Base-by-base conservation (phyloP, 1,140 invertebrate genomes). In the Drosophila subobscura region DNA sequence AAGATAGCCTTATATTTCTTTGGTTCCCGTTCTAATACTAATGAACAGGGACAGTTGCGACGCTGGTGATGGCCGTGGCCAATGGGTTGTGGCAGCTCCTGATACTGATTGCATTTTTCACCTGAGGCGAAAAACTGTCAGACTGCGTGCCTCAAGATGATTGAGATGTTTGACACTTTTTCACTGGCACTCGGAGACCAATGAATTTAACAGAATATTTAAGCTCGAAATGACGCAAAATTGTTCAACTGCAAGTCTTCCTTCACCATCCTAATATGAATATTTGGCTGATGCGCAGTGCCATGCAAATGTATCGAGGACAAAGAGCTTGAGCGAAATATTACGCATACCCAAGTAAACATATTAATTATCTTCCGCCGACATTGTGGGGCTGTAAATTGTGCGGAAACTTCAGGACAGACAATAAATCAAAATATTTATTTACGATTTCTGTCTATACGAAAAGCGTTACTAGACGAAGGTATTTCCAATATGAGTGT, bases 61-160 rank as follows among this genome's bases (percentile, higher is more conserved):
- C 40, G 7, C 37, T 55, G 52, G 55, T 44, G 29, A 49, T 60
- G 58, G 16, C 46, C 47, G 27, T 67, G 57, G 47, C 46, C 66
- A 64, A 20, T 57, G 29, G 33, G 33, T 4, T 12, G 10, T 37
- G 57, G 47, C 56, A 72, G 54, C 55, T 72, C 53, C 47, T 66
- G 67, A 72, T 80, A 80, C 80, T 80, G 77, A 80, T 80, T 80
- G 54, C 57, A 80, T 74, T 79, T 72, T 71, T 56, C 55, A 45
- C 47, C 58, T 53, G 56, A 55, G 55, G 67, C 16, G 41, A 71
- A 7, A 72, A 50, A 29, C 72, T 75, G 72, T 72, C 40, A 51
- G 52, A 65, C 41, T 72, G 49, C 44, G 58, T 74, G 47, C 27
- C 12, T 44, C 12, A 29, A 51, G 76, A 58, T 66, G 45, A 51